Conservation (phyloP, 2,888 invertebrate genomes). For the Caenorhabditis panamensis region DNA sequence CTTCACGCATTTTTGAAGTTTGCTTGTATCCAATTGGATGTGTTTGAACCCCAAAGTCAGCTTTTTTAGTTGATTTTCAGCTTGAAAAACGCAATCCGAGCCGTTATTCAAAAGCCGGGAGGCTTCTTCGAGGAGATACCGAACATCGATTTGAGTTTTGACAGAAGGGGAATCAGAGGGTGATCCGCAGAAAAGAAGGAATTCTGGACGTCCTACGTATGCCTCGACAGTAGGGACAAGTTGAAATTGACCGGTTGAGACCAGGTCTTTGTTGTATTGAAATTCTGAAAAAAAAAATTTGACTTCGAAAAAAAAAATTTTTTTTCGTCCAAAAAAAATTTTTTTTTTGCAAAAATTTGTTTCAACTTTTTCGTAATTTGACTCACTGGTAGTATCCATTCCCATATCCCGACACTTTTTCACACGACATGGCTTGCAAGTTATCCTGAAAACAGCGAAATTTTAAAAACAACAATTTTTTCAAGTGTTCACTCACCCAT, state of each 20-base stretch:
- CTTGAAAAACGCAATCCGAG: not conserved
- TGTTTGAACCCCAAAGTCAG: slow-evolving; percentile 16
- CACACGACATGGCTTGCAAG: slow-evolving; percentile 35
- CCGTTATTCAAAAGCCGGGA: slow-evolving; percentile 20
- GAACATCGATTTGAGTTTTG: slow-evolving; percentile 1
- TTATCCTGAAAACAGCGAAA: slow-evolving; percentile 9
- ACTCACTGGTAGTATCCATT: slow-evolving; percentile 37
- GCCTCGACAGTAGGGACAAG: not conserved
- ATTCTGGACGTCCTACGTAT: slow-evolving; percentile 8
- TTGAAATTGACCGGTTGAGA: not conserved
- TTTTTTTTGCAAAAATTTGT: no score
- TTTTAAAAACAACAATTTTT: slow-evolving; percentile 1
- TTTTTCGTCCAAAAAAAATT: no score
- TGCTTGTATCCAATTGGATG: slow-evolving; percentile 6
- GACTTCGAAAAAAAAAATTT: no score
- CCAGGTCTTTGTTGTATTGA: not conserved
- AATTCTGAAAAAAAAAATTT: slow-evolving; percentile 9
- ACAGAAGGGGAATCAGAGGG: not conserved
- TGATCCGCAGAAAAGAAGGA: slow-evolving; percentile 10
- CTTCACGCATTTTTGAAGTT: not conserved
- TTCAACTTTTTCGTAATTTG: not conserved
- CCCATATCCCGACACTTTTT: slow-evolving; percentile 17
- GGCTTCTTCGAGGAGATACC: slow-evolving; percentile 21
- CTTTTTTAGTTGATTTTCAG: slow-evolving; percentile 18
- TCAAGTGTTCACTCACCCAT: slow-evolving; percentile 7